phyloP scores from a whole-genome alignment of 2,888 invertebrate species.

The Carabus problematicus region DNA sequence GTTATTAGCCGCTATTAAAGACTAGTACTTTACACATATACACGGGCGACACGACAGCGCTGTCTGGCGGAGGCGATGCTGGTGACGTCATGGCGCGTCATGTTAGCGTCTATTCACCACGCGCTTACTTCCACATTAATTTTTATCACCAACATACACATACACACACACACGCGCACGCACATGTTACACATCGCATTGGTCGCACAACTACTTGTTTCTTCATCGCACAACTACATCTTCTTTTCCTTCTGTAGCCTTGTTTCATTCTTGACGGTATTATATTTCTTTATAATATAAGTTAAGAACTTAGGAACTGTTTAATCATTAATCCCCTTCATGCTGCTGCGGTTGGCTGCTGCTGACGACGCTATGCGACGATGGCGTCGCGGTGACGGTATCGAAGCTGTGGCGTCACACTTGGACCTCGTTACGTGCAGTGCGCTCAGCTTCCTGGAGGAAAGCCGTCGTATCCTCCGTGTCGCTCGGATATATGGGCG shows the following conservation, averaged over 20 bases:
- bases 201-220: slow-evolving; percentile 5
- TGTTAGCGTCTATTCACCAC: neutral
- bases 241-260: neutral
- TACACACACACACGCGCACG: neutral
- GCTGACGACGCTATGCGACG: neutral
- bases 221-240: slow-evolving; percentile 16
- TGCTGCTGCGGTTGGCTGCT: neutral
- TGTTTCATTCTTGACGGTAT: neutral
- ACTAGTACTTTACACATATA: slow-evolving; percentile 55
- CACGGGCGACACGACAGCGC: slow-evolving; percentile 42
- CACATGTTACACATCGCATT: neutral
- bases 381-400: slow-evolving; percentile 43
- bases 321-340: slow-evolving; percentile 42
- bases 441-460: slow-evolving; percentile 53
- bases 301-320: slow-evolving; percentile 57
- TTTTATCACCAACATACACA: neutral
- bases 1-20: slow-evolving; percentile 48
- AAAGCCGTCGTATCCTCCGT: slow-evolving; percentile 47
- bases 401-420: slow-evolving; percentile 73
- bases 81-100: neutral
- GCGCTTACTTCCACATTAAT: too few relatives aligned
- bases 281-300: slow-evolving; percentile 14
- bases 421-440: slow-evolving; percentile 63
- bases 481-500: slow-evolving; percentile 48
- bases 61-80: neutral